Conservation (phyloP, 2,888 invertebrate genomes). For the Leptura quadrifasciata region DNA sequence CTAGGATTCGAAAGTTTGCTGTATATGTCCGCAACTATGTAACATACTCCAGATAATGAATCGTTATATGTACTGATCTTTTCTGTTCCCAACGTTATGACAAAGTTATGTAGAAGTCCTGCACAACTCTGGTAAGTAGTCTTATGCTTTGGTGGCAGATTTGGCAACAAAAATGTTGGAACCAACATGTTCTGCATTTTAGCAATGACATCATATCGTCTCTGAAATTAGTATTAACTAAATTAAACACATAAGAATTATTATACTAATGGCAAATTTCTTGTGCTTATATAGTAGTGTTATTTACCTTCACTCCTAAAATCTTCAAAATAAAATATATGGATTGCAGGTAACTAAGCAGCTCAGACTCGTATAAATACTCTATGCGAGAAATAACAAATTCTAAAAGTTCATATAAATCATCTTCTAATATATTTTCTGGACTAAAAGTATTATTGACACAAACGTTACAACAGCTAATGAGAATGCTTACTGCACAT, state of each 20-base stretch:
- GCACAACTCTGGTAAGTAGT: constrained; percentile 38
- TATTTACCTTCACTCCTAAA: constrained; percentile 22
- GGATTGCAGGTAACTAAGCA: constrained; percentile 44
- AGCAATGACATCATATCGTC: constrained; percentile 30
- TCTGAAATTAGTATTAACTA: constrained; percentile 31
- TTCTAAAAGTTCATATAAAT: constrained; percentile 38
- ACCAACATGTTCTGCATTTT: constrained; percentile 40
- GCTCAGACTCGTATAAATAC: constrained; percentile 43
- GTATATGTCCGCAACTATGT: constrained; percentile 38
- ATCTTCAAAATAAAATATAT: constrained; percentile 45
- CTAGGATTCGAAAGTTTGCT: constrained; percentile 27
- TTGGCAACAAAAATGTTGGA: constrained; percentile 31
- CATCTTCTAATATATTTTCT: constrained; percentile 42
- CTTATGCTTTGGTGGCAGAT: constrained; percentile 33
- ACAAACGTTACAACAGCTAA: constrained; percentile 42
- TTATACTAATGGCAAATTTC: not conserved
- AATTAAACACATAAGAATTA: not conserved
- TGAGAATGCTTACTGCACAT: not conserved
- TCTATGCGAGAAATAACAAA: constrained; percentile 31
- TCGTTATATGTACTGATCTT: constrained; percentile 23
- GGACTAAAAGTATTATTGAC: constrained; percentile 11
- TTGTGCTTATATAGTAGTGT: constrained; percentile 37
- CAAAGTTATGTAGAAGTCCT: constrained; percentile 43
- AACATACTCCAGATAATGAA: constrained; percentile 34
- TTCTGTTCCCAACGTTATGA: constrained; percentile 22